Evolutionary conservation across 2,888 invertebrate genomes (phyloP).

Genomic region (Euplagia quadripunctaria): DNA sequence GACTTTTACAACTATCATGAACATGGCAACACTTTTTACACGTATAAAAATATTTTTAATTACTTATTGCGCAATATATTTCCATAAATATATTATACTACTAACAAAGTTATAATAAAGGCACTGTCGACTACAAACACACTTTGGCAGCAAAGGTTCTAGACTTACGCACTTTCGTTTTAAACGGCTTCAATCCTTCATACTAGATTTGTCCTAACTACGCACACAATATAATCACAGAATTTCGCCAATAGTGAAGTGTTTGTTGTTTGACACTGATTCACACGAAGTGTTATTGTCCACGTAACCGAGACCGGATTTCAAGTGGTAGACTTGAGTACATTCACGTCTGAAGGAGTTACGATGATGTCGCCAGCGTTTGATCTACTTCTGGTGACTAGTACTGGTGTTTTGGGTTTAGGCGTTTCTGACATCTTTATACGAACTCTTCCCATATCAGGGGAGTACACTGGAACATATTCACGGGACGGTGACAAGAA

Average conservation of each 20-base stretch:
- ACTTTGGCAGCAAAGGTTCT: constrained; percentile 86
- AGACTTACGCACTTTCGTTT: constrained; percentile 71
- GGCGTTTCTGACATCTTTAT: constrained; percentile 92
- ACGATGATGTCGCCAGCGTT: constrained; percentile 93
- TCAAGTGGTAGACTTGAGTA: constrained; percentile 82
- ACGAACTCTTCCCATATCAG: constrained; percentile 92
- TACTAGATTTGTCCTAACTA: constrained; percentile 66
- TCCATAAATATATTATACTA: constrained; percentile 82
- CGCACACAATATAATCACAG: constrained; percentile 81
- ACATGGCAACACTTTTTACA: constrained; percentile 86
- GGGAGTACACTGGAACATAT: constrained; percentile 87
- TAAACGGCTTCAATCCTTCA: constrained; percentile 67
- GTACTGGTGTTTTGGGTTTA: constrained; percentile 93
- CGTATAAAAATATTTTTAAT: constrained; percentile 83
- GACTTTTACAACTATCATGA: constrained; percentile 78
- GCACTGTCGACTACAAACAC: constrained; percentile 88
- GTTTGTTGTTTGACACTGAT: constrained; percentile 81
- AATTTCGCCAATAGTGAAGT: constrained; percentile 84
- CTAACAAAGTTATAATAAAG: constrained; percentile 81
- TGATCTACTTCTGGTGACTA: constrained; percentile 92
- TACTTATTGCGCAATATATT: constrained; percentile 82
- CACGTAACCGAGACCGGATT: constrained; percentile 61
- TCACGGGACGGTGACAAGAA: constrained; percentile 80
- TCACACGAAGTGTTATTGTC: constrained; percentile 74
- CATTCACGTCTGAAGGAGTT: constrained; percentile 85